These are phyloP conservation scores for Bungarus multicinctus DNA, from an alignment of 2,113 vertebrate genomes.

Conservation along the genomic window DNA sequence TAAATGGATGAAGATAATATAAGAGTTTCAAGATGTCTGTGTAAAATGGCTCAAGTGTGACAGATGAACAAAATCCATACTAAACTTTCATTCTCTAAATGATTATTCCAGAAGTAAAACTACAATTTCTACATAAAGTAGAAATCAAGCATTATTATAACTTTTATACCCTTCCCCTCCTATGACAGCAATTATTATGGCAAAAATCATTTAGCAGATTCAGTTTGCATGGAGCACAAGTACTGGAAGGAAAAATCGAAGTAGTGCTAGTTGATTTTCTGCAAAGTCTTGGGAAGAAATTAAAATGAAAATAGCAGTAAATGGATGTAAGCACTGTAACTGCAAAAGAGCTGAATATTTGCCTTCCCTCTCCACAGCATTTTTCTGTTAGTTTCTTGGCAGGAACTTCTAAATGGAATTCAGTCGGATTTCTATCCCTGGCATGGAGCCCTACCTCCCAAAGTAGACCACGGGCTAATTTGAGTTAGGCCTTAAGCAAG, in stretches of 20 bases:
- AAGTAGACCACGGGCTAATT: background rate
- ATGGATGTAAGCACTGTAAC: background rate
- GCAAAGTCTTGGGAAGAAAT: background rate
- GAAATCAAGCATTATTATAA: background rate
- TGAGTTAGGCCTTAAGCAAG: background rate
- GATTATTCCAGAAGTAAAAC: background rate
- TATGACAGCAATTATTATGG: background rate
- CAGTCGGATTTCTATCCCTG: background rate
- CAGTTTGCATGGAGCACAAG: background rate
- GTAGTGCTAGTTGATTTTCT: background rate
- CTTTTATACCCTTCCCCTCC: background rate
- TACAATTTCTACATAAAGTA: background rate
- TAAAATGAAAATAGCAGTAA: background rate
- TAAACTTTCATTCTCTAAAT: background rate
- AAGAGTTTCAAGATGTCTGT: background rate
- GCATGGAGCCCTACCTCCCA: background rate
- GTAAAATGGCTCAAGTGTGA: background rate
- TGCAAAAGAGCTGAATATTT: background rate
- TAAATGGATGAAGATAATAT: background rate
- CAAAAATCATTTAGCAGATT: background rate
- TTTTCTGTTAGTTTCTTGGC: background rate
- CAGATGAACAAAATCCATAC: background rate
- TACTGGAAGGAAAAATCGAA: background rate
- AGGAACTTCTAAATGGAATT: background rate
- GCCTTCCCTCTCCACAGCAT: background rate